Evolutionary conservation across 1,140 invertebrate genomes (phyloP).

Genomic region (Halesus radiatus): DNA sequence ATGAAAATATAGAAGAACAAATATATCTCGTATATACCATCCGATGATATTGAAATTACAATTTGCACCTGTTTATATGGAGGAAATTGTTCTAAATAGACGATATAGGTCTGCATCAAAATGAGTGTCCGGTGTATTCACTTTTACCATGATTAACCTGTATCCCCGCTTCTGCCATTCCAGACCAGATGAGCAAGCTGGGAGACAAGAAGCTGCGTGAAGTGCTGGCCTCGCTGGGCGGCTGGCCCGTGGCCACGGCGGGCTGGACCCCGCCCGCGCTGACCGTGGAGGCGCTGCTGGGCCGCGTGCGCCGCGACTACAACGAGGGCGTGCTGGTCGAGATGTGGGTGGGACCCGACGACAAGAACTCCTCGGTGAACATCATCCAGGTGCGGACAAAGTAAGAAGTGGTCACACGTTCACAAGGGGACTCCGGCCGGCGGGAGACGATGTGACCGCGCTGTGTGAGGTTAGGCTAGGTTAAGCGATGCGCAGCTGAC

Average conservation of each 20-base stretch:
- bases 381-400: conserved; percentile 84
- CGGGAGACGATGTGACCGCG: conserved; percentile 35
- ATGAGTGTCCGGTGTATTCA: too few species aligned
- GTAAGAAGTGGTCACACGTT: conserved; percentile 63
- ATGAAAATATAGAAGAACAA: too few species aligned
- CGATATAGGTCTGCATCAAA: too few species aligned
- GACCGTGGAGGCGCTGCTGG: conserved; percentile 77
- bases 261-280: conserved; percentile 74
- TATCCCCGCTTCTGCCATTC: conserved; percentile 10
- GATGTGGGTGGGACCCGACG: conserved; percentile 87
- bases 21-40: too few species aligned
- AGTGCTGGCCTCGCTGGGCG: conserved; percentile 76
- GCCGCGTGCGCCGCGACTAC: conserved; percentile 77
- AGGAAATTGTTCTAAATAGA: too few species aligned
- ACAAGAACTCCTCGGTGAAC: conserved; percentile 88
- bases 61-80: too few species aligned
- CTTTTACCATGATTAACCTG: too few species aligned
- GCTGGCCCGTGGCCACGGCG: conserved; percentile 81
- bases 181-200: conserved; percentile 80
- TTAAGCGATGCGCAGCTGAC: too few species aligned
- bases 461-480: neutral
- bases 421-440: conserved; percentile 7
- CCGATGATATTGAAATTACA: too few species aligned
- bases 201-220: conserved; percentile 77
- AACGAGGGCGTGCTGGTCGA: conserved; percentile 84